Evolutionary conservation across 2,113 vertebrate genomes (phyloP).

Genomic region (Hippopotamus amphibius): DNA sequence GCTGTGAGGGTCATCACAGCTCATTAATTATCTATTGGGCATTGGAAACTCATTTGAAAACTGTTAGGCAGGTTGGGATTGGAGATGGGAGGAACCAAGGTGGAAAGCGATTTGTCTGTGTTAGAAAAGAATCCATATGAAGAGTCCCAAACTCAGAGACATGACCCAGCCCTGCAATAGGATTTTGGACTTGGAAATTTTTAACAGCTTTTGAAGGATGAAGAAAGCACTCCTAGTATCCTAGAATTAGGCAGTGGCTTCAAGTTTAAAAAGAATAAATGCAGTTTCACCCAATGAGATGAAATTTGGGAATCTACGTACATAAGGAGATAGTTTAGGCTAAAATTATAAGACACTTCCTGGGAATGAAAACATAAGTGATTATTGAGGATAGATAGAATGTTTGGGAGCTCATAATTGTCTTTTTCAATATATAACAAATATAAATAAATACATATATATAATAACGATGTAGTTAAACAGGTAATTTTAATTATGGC

Average conservation of each 20-base stretch:
- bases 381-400: not conserved
- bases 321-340: not conserved
- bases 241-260: not conserved
- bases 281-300: not conserved
- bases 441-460: not conserved
- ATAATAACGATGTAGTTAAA: not conserved
- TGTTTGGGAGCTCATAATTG: constrained; percentile 20
- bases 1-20: not conserved
- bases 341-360: constrained; percentile 39
- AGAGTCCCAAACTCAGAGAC: not conserved
- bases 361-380: constrained; percentile 26
- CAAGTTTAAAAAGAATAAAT: constrained; percentile 29
- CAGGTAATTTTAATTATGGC: not conserved
- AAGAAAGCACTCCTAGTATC: not conserved
- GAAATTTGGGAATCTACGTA: constrained; percentile 30
- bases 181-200: constrained; percentile 43
- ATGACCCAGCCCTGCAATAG: not conserved
- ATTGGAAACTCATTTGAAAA: constrained; percentile 26
- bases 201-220: not conserved
- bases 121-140: not conserved
- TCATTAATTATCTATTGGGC: constrained; percentile 30
- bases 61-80: not conserved
- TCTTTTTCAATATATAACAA: not conserved
- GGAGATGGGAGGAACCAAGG: not conserved
- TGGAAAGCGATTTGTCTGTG: not conserved